Conservation (phyloP, 2,797 vertebrate genomes). For the Alexandromys oeconomus region DNA sequence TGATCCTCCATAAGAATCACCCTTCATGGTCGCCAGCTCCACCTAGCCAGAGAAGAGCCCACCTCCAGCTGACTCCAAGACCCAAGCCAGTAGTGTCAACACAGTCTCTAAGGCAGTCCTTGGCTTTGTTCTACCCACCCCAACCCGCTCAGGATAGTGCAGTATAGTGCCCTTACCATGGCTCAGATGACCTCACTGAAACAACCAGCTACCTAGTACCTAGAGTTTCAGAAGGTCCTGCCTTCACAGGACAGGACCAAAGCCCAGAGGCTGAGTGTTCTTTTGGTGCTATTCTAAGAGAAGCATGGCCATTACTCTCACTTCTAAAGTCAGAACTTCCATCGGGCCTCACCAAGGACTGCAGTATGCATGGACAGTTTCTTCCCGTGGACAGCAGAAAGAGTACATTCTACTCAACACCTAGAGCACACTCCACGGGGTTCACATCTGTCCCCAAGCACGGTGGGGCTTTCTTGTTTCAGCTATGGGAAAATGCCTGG, state of each 20-base stretch:
- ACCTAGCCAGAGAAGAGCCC: neutral
- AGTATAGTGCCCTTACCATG: neutral
- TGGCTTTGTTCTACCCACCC: neutral
- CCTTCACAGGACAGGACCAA: neutral
- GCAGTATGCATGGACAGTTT: neutral
- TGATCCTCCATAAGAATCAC: neutral
- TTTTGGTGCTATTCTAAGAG: neutral
- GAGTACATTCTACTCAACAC: neutral
- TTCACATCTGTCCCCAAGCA: neutral
- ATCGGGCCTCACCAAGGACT: neutral
- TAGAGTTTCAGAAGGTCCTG: neutral
- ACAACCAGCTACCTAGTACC: neutral
- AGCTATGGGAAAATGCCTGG: neutral
- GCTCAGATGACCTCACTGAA: neutral
- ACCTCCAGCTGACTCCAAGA: neutral
- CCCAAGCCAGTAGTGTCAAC: neutral
- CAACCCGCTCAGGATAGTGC: neutral
- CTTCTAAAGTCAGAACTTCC: neutral
- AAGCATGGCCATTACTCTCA: neutral
- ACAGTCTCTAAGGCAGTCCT: neutral
- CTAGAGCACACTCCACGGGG: neutral
- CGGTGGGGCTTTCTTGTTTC: neutral
- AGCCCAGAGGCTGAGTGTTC: neutral
- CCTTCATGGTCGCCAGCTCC: neutral
- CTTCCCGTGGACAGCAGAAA: neutral